Conservation (phyloP, 2,888 invertebrate genomes). For the Sminthurinus aureus region DNA sequence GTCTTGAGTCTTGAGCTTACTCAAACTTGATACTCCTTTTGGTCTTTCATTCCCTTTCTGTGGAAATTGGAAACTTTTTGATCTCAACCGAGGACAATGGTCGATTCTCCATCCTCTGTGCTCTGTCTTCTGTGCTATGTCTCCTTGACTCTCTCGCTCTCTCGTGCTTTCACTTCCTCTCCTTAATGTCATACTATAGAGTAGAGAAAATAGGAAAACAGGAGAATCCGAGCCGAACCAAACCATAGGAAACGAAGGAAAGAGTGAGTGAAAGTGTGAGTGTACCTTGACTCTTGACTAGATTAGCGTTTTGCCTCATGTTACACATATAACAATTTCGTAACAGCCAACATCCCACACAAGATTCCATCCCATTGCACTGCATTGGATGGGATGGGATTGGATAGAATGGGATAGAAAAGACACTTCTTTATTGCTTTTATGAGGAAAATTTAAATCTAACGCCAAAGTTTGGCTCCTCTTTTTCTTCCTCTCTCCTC, state of each 20-base stretch:
- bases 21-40: slow-evolving; percentile 18
- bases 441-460: slow-evolving; percentile 38
- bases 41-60: background rate
- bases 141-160: too few relatives aligned
- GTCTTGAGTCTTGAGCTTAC: slow-evolving; percentile 1
- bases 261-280: background rate
- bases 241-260: too few relatives aligned
- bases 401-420: background rate
- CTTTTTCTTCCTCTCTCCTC: background rate
- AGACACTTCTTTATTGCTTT: slow-evolving; percentile 40
- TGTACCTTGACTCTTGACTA: slow-evolving; percentile 6
- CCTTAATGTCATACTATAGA: background rate
- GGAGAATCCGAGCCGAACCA: background rate
- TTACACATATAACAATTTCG: slow-evolving; percentile 15
- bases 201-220: background rate
- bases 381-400: too few relatives aligned
- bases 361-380: too few relatives aligned
- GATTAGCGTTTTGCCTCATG: slow-evolving; percentile 17
- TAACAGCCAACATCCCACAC: too few relatives aligned
- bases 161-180: too few relatives aligned
- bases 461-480: slow-evolving; percentile 27
- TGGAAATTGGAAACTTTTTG: slow-evolving; percentile 15
- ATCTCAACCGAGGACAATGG: slow-evolving; percentile 2
- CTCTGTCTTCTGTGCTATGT: too few relatives aligned
- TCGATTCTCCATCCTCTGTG: too few relatives aligned